Conservation (phyloP, 2,888 invertebrate species). For the Ichneumoninae sp. region DNA sequence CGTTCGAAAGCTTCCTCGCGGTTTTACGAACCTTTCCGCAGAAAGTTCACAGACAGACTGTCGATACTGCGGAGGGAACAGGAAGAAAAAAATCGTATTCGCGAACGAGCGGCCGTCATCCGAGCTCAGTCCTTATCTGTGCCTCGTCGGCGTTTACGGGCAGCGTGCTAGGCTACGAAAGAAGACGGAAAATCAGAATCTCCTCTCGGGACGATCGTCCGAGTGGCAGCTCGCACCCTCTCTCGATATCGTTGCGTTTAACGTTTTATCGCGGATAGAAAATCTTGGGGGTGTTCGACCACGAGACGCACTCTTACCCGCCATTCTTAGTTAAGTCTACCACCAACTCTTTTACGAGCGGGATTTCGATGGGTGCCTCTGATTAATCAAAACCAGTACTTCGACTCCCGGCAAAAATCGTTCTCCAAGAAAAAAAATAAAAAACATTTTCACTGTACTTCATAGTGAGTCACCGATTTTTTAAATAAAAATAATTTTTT, state of each 20-base stretch:
- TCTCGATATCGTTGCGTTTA: conserved; percentile 58
- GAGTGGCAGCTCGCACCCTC: conserved; percentile 50
- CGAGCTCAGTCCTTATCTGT: conserved; percentile 74
- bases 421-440: background rate
- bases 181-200: conserved; percentile 36
- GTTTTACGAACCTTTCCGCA: conserved; percentile 67
- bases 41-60: conserved; percentile 60
- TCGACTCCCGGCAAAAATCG: background rate
- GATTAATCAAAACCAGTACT: conserved; percentile 49
- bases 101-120: conserved; percentile 40
- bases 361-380: conserved; percentile 37
- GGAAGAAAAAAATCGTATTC: conserved; percentile 50
- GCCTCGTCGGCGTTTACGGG: conserved; percentile 73
- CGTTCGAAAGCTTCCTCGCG: conserved; percentile 18
- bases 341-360: conserved; percentile 52
- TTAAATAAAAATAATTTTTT: conserved; percentile 1
- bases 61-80: conserved; percentile 20
- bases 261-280: conserved; percentile 64
- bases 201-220: conserved; percentile 42
- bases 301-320: conserved; percentile 25
- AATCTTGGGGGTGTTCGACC: conserved; percentile 64
- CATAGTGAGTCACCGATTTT: background rate
- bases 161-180: background rate
- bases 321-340: conserved; percentile 29
- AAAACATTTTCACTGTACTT: background rate